Percentiles rank a stretch among this genome's conserved stretches.
Conservation (phyloP, 1,140 invertebrate genomes). For the Drosophila jambulina region DNA sequence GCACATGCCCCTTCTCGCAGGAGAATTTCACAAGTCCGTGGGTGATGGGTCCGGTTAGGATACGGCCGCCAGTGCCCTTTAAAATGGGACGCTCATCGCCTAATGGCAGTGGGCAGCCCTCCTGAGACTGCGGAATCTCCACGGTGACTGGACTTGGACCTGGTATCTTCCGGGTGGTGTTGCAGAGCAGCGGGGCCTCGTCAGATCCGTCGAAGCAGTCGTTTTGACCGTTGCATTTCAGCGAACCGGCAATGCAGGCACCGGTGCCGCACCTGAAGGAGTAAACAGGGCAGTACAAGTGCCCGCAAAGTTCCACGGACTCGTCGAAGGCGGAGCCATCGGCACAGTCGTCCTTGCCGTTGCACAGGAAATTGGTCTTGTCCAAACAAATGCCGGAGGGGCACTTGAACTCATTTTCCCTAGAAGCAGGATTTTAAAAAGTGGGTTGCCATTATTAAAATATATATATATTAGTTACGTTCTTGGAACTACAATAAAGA, state of each 20-base stretch:
- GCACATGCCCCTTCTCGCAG: slow-evolving; percentile 41
- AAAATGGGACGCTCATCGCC: slow-evolving; percentile 55
- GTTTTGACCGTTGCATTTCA: slow-evolving; percentile 86
- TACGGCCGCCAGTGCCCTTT: slow-evolving; percentile 13
- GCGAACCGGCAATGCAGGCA: slow-evolving; percentile 86
- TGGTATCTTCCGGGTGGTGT: slow-evolving; percentile 84
- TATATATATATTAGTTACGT: neutral
- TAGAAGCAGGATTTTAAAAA: neutral
- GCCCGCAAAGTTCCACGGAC: slow-evolving; percentile 85
- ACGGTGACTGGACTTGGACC: neutral
- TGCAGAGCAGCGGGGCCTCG: slow-evolving; percentile 67
- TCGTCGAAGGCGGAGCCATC: slow-evolving; percentile 88
- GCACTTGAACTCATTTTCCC: slow-evolving; percentile 63
- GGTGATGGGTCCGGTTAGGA: slow-evolving; percentile 30
- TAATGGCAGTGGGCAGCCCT: slow-evolving; percentile 48
- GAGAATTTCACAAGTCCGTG: slow-evolving; percentile 48
- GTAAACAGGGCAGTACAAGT: slow-evolving; percentile 84
- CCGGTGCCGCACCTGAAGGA: slow-evolving; percentile 88
- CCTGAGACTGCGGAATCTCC: slow-evolving; percentile 1
- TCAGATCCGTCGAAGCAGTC: slow-evolving; percentile 91
- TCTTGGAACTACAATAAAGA: neutral
- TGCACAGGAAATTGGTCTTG: slow-evolving; percentile 84
- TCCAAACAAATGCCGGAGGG: slow-evolving; percentile 74
- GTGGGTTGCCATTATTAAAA: neutral
- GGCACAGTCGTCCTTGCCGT: slow-evolving; percentile 86